Evolutionary conservation across 1,140 invertebrate species (phyloP), one percentile per base, ranked within the genome.

Genomic region (Aleiodes sp.): DNA sequence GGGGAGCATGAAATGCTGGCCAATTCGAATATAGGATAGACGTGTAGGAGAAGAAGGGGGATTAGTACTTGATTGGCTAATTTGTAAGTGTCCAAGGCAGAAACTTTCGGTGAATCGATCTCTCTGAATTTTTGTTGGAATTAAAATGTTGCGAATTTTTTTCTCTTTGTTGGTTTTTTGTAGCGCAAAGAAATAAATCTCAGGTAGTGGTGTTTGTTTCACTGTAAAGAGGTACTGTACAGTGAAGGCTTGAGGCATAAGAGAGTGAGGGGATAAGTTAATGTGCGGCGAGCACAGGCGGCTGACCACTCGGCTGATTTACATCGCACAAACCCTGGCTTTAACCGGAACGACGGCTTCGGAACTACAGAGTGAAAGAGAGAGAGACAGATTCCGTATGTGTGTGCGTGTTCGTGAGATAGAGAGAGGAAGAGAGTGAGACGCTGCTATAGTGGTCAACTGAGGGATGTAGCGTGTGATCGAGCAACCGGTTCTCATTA

Each of bases 51-150:
- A 60, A 63, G 63, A 19, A 56, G 65, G 74, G 81, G 83, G 84
- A 85, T 85, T 84, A 83, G 82, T 78, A 80, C 83, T 84, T 86
- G 84, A 85, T 85, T 86, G 84, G 82, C 84, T 86, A 85, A 86
- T 86, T 86, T 85, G 84, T 86, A 85, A 86, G 83, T 86, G 84
- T 86, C 84, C 77, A 79, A 74, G 70, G 77, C 84, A 84, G 82
- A 59, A 56, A 24, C 46, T 56, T 8, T 4, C 12, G 28, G n/a
- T 24, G 16, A 6, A 31, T 59, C 56, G 56, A 70, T 59, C 68
- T 70, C 46, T 56, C 46, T n/a, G n/a, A 21, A 52, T 52, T 16
- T 52, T 52, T 24, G 46, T 52, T 26, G 46, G 6, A 52, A 19
- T 52, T 52, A 52, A 52, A 52, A 52, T 12, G 21, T 52, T 52